Conservation (phyloP, 2,888 invertebrate species). For the Loripinus fragilis region DNA sequence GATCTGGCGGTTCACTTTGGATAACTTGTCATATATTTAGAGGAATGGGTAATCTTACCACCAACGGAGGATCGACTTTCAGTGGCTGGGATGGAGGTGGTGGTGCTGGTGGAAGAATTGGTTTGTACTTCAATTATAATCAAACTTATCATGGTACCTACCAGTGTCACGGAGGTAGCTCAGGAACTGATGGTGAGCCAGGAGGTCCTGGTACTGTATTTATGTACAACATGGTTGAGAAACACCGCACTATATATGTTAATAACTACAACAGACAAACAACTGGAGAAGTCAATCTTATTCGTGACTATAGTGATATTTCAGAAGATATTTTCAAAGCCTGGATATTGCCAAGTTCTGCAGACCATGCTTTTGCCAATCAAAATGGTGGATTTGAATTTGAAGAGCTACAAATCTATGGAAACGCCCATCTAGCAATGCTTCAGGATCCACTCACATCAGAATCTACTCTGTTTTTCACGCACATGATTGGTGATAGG, state of each 20-base stretch:
- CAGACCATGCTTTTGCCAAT: constrained; percentile 64
- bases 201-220: constrained; percentile 76
- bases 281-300: constrained; percentile 24
- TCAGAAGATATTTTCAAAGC: constrained; percentile 72
- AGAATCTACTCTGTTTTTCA: constrained; percentile 65
- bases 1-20: constrained; percentile 72
- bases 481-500: constrained; percentile 76
- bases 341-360: constrained; percentile 71
- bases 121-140: constrained; percentile 70
- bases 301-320: constrained; percentile 65
- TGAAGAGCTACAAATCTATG: constrained; percentile 73
- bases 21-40: constrained; percentile 61
- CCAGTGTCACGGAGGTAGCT: constrained; percentile 68
- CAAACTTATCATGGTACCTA: constrained; percentile 71
- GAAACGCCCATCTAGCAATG: constrained; percentile 74
- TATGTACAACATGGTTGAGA: constrained; percentile 67
- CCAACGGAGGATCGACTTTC: constrained; percentile 65
- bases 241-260: constrained; percentile 71
- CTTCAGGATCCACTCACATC: constrained; percentile 62
- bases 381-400: constrained; percentile 65
- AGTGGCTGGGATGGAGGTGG: constrained; percentile 66
- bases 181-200: constrained; percentile 56
- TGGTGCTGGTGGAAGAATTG: constrained; percentile 73
- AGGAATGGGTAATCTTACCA: constrained; percentile 71
- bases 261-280: constrained; percentile 65